These are phyloP conservation scores for Schmidtea mediterranea DNA, from an alignment of 1,140 invertebrate species.

Conservation along the genomic window DNA sequence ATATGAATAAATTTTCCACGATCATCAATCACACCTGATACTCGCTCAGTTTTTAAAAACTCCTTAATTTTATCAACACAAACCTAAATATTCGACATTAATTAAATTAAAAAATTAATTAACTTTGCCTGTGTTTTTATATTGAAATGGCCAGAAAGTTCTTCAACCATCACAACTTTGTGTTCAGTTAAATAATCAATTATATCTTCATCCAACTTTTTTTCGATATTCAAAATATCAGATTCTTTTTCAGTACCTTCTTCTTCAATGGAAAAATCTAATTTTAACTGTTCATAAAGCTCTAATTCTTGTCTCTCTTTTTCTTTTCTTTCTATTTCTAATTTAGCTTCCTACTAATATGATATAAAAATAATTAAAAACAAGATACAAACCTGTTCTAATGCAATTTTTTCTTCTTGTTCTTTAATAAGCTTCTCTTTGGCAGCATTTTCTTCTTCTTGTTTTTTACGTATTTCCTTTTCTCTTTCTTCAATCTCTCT, in stretches of 20 bases:
- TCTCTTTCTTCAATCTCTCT: neutral
- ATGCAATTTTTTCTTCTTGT: too few relatives aligned
- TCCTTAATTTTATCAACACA: slow-evolving; percentile 42
- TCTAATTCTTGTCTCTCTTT: too few relatives aligned
- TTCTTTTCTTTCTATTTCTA: too few relatives aligned
- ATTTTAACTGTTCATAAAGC: too few relatives aligned
- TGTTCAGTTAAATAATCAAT: slow-evolving; percentile 32
- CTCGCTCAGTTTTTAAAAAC: slow-evolving; percentile 43
- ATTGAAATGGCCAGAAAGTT: slow-evolving; percentile 62
- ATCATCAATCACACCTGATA: slow-evolving; percentile 77
- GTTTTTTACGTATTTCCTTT: neutral
- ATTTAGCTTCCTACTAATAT: too few relatives aligned
- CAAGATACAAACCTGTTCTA: too few relatives aligned
- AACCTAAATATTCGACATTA: neutral
- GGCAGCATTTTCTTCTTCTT: neutral
- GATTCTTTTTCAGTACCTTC: too few relatives aligned
- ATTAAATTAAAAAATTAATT: neutral
- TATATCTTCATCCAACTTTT: neutral
- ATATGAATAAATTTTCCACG: slow-evolving; percentile 96
- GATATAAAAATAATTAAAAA: too few relatives aligned
- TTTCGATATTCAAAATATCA: too few relatives aligned
- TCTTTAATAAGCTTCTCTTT: too few relatives aligned
- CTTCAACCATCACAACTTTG: slow-evolving; percentile 80
- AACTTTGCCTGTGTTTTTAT: slow-evolving; percentile 50
- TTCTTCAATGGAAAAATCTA: too few relatives aligned